Evolutionary conservation across 2,113 vertebrate species (phyloP).

Genomic region (Mastomys natalensis): DNA sequence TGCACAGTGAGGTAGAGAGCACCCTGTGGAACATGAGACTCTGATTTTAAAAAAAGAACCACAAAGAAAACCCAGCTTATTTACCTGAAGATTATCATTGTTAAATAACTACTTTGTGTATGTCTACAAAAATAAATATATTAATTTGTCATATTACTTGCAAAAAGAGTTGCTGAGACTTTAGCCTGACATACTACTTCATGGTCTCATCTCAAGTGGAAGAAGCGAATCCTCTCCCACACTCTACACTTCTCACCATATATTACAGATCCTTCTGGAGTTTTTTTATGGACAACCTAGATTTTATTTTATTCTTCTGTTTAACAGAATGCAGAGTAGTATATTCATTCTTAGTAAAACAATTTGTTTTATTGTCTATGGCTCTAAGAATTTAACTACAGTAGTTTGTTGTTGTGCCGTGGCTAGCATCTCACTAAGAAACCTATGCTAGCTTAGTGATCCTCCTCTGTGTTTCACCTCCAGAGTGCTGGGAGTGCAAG

Average conservation of each 20-base stretch:
- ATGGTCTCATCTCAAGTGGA: constrained; percentile 20
- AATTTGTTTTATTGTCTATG: neutral
- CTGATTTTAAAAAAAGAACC: neutral
- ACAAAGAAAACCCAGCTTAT: neutral
- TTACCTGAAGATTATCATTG: neutral
- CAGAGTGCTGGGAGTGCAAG: neutral
- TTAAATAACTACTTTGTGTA: neutral
- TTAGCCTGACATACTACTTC: constrained; percentile 6
- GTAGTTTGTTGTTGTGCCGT: neutral
- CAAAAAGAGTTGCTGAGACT: neutral
- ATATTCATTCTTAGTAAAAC: constrained; percentile 12
- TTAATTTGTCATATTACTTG: neutral
- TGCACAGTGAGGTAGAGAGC: neutral
- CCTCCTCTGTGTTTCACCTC: neutral
- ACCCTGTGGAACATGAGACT: neutral
- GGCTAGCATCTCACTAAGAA: neutral
- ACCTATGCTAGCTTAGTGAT: neutral
- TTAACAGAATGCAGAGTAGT: neutral
- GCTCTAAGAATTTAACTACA: neutral
- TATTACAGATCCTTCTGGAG: neutral
- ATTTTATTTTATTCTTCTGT: neutral
- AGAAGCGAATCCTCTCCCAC: neutral
- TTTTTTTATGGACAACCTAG: neutral
- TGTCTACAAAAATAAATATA: neutral
- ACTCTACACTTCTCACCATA: neutral